These are phyloP conservation scores for Ranitomeya variabilis DNA, from an alignment of 2,113 vertebrate species.

Conservation along the genomic window DNA sequence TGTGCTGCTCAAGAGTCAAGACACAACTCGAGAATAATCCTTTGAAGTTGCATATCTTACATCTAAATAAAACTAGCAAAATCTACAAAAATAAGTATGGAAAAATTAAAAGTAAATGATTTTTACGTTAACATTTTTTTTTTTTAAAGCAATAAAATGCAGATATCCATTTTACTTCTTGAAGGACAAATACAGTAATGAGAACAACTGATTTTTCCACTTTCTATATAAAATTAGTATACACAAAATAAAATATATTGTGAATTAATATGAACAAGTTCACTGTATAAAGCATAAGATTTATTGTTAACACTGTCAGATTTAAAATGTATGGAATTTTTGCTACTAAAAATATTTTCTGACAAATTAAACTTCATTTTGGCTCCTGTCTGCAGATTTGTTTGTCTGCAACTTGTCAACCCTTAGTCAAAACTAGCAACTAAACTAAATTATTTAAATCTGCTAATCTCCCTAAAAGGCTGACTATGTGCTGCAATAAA, in stretches of 20 bases:
- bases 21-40: too few species aligned
- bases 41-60: too few species aligned
- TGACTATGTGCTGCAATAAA: conserved; percentile 52
- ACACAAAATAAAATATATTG: background rate
- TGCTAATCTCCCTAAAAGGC: conserved; percentile 58
- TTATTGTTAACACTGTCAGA: background rate
- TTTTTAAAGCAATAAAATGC: too few species aligned
- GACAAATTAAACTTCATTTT: conserved; percentile 34
- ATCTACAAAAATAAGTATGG: too few species aligned
- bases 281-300: background rate
- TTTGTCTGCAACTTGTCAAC: conserved; percentile 49
- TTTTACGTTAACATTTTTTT: too few species aligned
- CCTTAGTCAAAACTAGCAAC: conserved; percentile 52
- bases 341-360: conserved; percentile 28
- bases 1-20: too few species aligned
- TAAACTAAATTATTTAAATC: conserved; percentile 58
- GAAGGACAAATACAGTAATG: too few species aligned
- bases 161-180: too few species aligned
- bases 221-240: background rate
- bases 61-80: too few species aligned
- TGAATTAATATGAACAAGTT: background rate
- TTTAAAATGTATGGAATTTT: background rate
- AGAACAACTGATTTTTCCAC: background rate
- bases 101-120: too few species aligned
- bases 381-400: conserved; percentile 29